Base-by-base conservation (phyloP, 2,797 vertebrate genomes). In the Crypturellus tataupa region DNA sequence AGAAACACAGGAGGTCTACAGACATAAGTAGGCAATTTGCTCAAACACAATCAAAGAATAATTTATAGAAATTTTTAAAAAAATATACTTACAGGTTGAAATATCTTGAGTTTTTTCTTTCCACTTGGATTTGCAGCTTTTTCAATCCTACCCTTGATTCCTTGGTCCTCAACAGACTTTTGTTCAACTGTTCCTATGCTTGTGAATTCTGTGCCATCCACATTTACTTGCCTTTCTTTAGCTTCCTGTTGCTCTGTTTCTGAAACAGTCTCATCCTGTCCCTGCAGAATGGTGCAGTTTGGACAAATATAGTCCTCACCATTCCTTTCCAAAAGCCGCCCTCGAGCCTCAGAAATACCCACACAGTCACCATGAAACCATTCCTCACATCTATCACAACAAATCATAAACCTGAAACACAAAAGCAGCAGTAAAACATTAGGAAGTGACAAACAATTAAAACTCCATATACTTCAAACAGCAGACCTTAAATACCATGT, bases 51-150 rank as follows among this genome's bases (percentile, higher is more conserved):
- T 17, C 4, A 14, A 44, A 86, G 83, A 2, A 86, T 0, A 1
- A 72, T 87, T 70, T 85, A 29, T 6, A 71, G 73, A 37, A 39
- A 71, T 58, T 10, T 33, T 24, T 49, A 65, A 49, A 31, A 51
- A 53, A 31, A 55, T 80, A 87, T 94, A 99, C 99, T 97, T 98
- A 99, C 99, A 97, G 99, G 99, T 94, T 99, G 99, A 98, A 99
- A 99, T 97, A 99, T 99, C 98, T 99, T 99, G 20, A 99, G 99
- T 91, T 99, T 99, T 97, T 99, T 99, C 97, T 99, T 99, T 79
- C 99, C 99, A 65, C 98, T 99, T 47, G 99, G 99, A 97, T 99
- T 99, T 35, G 98, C 98, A 42, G 99, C 99, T 94, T 99, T 99
- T 97, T 99, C 99, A 94, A 99, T 99, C 92, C 98, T 98, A 86